Evolutionary conservation across 2,113 vertebrate species (phyloP).

Genomic region (Pygoscelis antarcticus): DNA sequence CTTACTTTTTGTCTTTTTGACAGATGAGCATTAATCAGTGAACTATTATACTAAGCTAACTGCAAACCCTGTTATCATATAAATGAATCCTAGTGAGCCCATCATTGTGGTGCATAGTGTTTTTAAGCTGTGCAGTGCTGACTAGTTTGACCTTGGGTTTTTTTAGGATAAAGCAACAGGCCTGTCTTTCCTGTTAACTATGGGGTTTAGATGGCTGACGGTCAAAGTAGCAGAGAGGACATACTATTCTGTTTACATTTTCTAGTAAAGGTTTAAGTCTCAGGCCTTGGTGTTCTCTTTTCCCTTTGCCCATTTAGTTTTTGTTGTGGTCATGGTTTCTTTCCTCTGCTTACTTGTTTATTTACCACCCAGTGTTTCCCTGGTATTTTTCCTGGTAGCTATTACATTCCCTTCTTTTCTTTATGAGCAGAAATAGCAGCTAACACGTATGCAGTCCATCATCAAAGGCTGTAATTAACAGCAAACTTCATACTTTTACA

Average conservation of each 20-base stretch:
- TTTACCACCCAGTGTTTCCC: neutral
- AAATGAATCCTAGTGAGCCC: neutral
- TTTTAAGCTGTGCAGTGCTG: neutral
- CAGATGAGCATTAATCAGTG: neutral
- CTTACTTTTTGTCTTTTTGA: neutral
- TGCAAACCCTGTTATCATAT: accelerated
- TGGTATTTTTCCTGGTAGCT: neutral
- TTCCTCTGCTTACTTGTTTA: neutral
- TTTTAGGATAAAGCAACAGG: neutral
- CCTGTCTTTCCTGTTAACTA: neutral
- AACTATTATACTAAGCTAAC: neutral
- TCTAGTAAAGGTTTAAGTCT: neutral
- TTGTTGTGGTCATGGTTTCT: neutral
- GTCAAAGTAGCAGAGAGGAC: neutral
- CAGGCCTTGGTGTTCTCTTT: neutral
- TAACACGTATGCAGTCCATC: neutral
- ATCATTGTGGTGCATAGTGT: neutral
- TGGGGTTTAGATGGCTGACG: neutral
- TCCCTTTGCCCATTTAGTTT: neutral
- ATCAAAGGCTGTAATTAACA: neutral
- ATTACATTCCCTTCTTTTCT: neutral
- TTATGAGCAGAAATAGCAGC: neutral
- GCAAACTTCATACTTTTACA: neutral
- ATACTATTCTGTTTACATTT: neutral
- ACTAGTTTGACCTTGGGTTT: neutral